Base-by-base conservation (phyloP, 2,113 vertebrate genomes). In the Pteruthius melanotis region DNA sequence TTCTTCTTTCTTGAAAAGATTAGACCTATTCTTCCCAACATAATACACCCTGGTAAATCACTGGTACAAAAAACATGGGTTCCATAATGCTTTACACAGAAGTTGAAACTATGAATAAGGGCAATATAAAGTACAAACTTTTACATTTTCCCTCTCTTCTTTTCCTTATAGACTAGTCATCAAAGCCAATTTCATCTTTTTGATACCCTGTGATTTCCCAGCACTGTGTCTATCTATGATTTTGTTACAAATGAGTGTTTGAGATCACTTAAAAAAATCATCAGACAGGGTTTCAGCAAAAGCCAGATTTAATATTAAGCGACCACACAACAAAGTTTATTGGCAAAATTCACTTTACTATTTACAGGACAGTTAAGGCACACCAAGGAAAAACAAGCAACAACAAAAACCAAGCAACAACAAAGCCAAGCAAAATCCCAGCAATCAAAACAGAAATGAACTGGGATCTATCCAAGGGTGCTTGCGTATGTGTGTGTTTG, bases 251-350 rank as follows among this genome's bases (percentile, higher is more conserved):
- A 44, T 17, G 9, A 22, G 5, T 50, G 9, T 15, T 44, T 23
- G 26, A 68, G 22, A 52, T 27, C 3, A 1, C 12, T 66, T 59
- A 31, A 59, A 65, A 65, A 50, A 76, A 27, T 44, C 44, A 37
- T 9, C 26, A 59, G 13, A 21, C 59, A 59, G 11, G 11, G 2
- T 14, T 39, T 22, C 14, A 72, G 23, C 24, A 76, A 66, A 65
- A 42, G 7, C 3, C 37, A 68, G 6, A 27, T 59, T 76, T 50
- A 17, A 42, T 22, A 66, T 50, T 57, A 42, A 40, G 6, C 0
- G 0, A 44, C 4, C 18, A 35, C 17, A 31, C 0, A 0, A 15
- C 17, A 22, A 66, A 52, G 2, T 18, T 7, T 6, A 4, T 44
- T 37, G 7, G 37, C 3, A 35, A 52, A 35, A 68, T 44, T 35